These are phyloP conservation scores for Pachyseris speciosa DNA, from an alignment of 64 coral and sea anemone genomes.

Conservation along the genomic window DNA sequence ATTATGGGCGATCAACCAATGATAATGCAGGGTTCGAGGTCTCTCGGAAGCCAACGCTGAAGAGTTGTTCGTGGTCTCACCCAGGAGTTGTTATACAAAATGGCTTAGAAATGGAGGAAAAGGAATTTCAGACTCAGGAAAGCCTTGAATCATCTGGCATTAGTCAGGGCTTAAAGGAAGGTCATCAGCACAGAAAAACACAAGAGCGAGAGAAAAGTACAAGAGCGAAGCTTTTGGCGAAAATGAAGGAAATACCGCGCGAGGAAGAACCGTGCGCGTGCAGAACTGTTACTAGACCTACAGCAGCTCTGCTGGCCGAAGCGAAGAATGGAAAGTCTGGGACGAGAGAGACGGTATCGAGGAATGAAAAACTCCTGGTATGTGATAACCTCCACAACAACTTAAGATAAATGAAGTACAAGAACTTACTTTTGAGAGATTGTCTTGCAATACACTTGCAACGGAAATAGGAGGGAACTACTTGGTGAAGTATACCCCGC, in stretches of 20 bases:
- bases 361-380: slow-evolving; percentile 52
- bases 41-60: not conserved
- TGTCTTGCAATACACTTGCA: too few species aligned
- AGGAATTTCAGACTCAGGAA: not conserved
- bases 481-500: too few species aligned
- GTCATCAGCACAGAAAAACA: not conserved
- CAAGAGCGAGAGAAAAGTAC: too few species aligned
- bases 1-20: not conserved
- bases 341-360: not conserved
- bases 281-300: slow-evolving; percentile 62
- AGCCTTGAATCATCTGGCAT: not conserved
- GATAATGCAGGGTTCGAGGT: not conserved
- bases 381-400: not conserved
- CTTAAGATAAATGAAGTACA: too few species aligned
- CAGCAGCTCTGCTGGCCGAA: slow-evolving; percentile 22
- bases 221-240: slow-evolving; percentile 47
- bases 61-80: slow-evolving; percentile 34
- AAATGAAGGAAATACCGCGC: slow-evolving; percentile 49
- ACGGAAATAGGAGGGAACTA: too few species aligned
- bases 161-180: not conserved
- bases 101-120: slow-evolving; percentile 74
- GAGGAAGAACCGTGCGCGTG: slow-evolving; percentile 53
- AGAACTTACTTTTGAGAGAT: too few species aligned
- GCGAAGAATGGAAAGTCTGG: not conserved
- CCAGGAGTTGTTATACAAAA: slow-evolving; percentile 89